Conservation (phyloP, 2,888 invertebrate species). For the Hyles lineata region DNA sequence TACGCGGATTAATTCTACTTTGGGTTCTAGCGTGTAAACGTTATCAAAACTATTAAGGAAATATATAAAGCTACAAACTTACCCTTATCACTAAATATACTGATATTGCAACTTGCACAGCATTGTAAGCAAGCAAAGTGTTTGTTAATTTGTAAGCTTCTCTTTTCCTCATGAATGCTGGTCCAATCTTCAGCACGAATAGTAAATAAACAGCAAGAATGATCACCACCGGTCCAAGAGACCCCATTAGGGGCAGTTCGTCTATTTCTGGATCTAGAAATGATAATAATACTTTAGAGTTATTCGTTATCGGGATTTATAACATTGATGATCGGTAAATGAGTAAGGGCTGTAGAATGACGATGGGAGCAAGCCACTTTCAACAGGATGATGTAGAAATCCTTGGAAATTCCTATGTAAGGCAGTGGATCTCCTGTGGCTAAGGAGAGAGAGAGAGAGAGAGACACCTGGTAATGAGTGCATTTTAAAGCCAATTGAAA, state of each 20-base stretch:
- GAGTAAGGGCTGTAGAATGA: too few relatives aligned
- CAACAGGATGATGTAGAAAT: too few relatives aligned
- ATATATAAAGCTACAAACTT: constrained; percentile 56
- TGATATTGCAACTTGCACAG: constrained; percentile 94
- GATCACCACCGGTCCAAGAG: constrained; percentile 89
- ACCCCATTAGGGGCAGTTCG: constrained; percentile 91
- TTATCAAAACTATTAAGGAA: neutral
- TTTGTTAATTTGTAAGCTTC: constrained; percentile 92
- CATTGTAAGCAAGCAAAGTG: constrained; percentile 92
- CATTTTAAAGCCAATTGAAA: too few relatives aligned
- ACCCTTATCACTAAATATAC: constrained; percentile 93
- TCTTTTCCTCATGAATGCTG: constrained; percentile 92
- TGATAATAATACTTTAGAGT: constrained; percentile 1
- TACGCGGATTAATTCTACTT: too few relatives aligned
- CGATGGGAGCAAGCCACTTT: too few relatives aligned
- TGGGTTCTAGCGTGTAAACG: too few relatives aligned
- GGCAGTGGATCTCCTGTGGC: too few relatives aligned
- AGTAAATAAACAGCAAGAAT: constrained; percentile 90
- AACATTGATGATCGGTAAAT: too few relatives aligned
- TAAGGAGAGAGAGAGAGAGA: too few relatives aligned
- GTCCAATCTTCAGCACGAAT: constrained; percentile 91
- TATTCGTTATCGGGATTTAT: too few relatives aligned
- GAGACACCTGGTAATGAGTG: too few relatives aligned
- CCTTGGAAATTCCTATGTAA: too few relatives aligned
- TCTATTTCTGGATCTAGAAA: constrained; percentile 83